Evolutionary conservation across 2,888 invertebrate species (phyloP), one percentile per base, ranked within the genome.

Genomic region (Xylophagus ater): DNA sequence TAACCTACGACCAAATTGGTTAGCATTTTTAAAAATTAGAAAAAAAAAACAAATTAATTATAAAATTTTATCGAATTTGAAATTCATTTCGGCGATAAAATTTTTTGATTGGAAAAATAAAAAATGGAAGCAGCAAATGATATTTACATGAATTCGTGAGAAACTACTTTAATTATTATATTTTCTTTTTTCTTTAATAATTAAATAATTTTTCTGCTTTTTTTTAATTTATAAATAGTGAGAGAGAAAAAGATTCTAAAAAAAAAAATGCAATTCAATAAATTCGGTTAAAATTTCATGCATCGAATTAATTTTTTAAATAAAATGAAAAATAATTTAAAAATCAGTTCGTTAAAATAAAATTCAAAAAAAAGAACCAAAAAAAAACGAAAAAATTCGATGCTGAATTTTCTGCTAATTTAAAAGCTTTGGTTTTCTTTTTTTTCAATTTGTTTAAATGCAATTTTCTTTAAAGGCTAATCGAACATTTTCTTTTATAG

Each of bases 391-490:
- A 8, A 20, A 20, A 32, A n/a, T 17, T 19, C 32, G 26, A 25
- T 17, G 17, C 31, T 24, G 23, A 25, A 21, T 33, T 33, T 26
- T 6, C n/a, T n/a, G n/a, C 19, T 36, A 25, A 8, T 31, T 26
- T 21, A 29, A 29, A 36, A 29, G 35, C 28, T 35, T 40, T 40
- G 35, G 34, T 37, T 26, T 19, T 37, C 29, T 28, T 33, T 24
- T 30, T 37, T 31, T 30, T 30, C 31, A 10, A 31, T 23, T 31
- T 31, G 15, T 7, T 9, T 42, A 42, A 42, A 42, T 42, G 42
- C 42, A 39, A 24, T 25, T 42, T 24, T 37, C 34, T 31, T 36
- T 36, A 23, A 38, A 25, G 33, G 32, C 32, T 28, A 32, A 21
- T 19, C 34, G 26, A 36, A 32, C 19, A 15, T 26, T 34, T 25